Conservation (phyloP, 2,797 vertebrate species). For the Euphonia xanthogaster region DNA sequence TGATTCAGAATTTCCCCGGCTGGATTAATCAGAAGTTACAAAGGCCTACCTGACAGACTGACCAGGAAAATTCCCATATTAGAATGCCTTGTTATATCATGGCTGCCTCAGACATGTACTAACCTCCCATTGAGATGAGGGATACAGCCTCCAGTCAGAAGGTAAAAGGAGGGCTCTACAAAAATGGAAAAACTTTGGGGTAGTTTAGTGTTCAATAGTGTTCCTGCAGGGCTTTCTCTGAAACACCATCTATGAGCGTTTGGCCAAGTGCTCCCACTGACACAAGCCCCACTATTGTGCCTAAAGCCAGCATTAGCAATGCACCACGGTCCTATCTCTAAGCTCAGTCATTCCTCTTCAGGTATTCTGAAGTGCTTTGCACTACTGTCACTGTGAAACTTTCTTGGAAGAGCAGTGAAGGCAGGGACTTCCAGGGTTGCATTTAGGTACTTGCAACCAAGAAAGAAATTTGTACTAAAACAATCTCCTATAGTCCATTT, state of each 20-base stretch:
- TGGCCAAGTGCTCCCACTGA: background rate
- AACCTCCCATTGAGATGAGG: background rate
- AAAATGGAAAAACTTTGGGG: background rate
- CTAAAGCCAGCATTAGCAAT: background rate
- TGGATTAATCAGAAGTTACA: background rate
- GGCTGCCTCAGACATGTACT: background rate
- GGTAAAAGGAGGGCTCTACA: background rate
- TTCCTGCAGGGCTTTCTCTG: background rate
- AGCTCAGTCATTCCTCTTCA: background rate
- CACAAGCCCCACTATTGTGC: background rate
- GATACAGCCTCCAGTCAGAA: background rate
- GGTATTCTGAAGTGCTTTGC: background rate
- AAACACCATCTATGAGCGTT: background rate
- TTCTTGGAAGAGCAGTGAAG: background rate
- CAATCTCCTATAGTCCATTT: background rate
- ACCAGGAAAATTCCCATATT: background rate
- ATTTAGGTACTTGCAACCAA: background rate
- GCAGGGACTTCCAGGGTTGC: background rate
- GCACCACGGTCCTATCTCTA: fast-evolving
- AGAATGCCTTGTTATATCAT: background rate
- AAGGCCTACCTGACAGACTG: background rate
- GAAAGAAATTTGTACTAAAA: background rate
- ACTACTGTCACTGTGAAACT: background rate
- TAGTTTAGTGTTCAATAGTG: background rate
- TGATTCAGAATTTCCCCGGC: background rate